Base-by-base conservation (phyloP, 2,797 vertebrate species). In the Eulemur rubriventer region DNA sequence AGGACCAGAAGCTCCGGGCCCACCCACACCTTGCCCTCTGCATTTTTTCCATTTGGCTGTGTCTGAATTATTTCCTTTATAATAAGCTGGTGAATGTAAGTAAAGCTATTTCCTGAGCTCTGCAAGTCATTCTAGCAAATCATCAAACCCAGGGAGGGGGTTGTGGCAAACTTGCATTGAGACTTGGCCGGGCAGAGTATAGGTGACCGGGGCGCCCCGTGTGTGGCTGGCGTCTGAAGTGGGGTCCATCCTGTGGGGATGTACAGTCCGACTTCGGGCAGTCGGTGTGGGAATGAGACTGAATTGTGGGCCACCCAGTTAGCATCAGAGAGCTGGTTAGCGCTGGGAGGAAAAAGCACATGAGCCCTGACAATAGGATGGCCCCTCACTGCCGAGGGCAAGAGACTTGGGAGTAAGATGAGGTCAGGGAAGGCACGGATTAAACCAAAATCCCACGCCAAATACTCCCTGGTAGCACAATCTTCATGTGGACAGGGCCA, bases 381-480 rank as follows among this genome's bases (percentile, higher is more conserved):
- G 43, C 1, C 22, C 20, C 12, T 6, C 16, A 0, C 18, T 26
- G 41, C 35, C 18, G 11, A 24, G 28, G 85, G 10, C 41, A 50
- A 14, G 46, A 16, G 35, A n/a, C 48, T 18, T 11, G 18, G 67
- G n/a, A 35, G 22, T 12, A 24, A 35, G 35, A 43, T 5, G 22
- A 28, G 20, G 50, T 50, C 14, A 14, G 18, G 41, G 43, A n/a
- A n/a, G 28, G 9, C 52, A 2, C 2, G 70, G 26, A 6, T 28
- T 33, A 33, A 63, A 14, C 48, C 38, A 20, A 33, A 20, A 2
- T 4, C 24, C 8, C 0, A 0, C 0, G 4, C 59, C 4, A 10
- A 33, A 14, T 0, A 18, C 26, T 7, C 65, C 52, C 24, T 18
- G 9, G 13, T 12, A 26, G 6, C 9, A 0, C 33, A 1, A 0